Conservation (phyloP, 92 coral and sea anemone genomes). For the Epizoanthus ramosus region DNA sequence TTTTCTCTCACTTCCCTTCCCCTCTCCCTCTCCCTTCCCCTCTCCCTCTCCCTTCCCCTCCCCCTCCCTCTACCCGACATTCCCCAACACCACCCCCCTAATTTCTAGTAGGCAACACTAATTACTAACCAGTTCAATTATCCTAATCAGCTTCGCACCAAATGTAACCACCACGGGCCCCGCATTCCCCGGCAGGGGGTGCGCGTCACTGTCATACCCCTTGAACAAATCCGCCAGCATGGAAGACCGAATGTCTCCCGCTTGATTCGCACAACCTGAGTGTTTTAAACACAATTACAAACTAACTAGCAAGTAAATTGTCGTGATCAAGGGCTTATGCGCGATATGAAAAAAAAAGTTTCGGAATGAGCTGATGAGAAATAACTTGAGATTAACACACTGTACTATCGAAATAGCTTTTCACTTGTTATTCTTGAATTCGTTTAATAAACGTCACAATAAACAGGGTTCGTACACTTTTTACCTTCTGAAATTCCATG, state of each 20-base stretch:
- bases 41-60: no score
- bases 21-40: no score
- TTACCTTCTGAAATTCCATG: no score
- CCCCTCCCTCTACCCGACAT: not conserved
- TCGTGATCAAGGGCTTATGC: not conserved
- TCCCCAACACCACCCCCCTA: not conserved
- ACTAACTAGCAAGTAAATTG: not conserved
- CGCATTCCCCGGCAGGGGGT: conserved; percentile 11
- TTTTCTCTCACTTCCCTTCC: no score
- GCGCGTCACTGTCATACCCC: conserved; percentile 31
- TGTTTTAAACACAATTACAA: not conserved
- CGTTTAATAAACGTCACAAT: no score
- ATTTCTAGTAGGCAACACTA: not conserved
- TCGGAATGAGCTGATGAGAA: not conserved
- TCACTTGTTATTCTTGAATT: no score
- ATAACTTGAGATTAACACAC: no score
- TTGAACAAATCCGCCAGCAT: conserved; percentile 29
- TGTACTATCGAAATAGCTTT: no score
- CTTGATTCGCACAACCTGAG: conserved; percentile 9
- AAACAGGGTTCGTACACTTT: no score
- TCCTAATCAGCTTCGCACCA: conserved; percentile 36
- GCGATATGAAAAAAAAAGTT: not conserved
- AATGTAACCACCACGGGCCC: conserved; percentile 32
- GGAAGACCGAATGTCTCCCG: not conserved
- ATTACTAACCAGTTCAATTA: conserved; percentile 26